Percentiles rank a stretch among this genome's conserved stretches.
Evolutionary conservation across 1,140 invertebrate genomes (phyloP).

Genomic region (Oncopodura yosiiana): DNA sequence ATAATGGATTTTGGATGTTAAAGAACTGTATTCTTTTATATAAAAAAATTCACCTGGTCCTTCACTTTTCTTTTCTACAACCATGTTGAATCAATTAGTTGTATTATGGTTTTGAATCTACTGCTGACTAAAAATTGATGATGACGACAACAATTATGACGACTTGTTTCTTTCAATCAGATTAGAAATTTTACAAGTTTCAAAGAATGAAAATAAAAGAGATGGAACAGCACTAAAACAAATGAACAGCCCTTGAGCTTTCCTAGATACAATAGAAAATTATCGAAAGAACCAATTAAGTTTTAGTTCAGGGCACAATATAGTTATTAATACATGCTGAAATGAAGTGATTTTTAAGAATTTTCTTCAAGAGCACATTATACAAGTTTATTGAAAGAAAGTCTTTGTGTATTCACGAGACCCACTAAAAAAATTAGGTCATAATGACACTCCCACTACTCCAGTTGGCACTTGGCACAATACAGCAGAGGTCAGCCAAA

Average conservation of each 20-base stretch:
- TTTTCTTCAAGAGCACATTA: no score
- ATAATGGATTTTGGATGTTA: constrained; percentile 28
- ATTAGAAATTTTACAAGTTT: background rate
- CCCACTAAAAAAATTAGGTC: no score
- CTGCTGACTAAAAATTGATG: background rate
- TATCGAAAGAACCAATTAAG: no score
- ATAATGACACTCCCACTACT: no score
- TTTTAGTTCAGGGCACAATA: no score
- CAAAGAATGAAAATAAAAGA: background rate
- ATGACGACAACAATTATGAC: constrained; percentile 5
- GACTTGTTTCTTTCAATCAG: background rate
- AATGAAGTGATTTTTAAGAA: no score
- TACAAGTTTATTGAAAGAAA: no score
- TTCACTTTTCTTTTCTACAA: constrained; percentile 35
- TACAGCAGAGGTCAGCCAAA: no score
- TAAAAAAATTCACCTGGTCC: constrained; percentile 29
- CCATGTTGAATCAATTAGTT: constrained; percentile 25
- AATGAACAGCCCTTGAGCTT: constrained; percentile 59
- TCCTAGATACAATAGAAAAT: constrained; percentile 47
- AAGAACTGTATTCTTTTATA: background rate
- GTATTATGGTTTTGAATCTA: background rate
- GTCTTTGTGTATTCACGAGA: no score
- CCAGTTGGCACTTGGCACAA: no score
- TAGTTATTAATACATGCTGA: no score
- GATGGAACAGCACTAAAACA: constrained; percentile 30